A percentile compares a stretch with the other conserved stretches of the same genome.
Evolutionary conservation across 2,888 invertebrate species (phyloP).

Genomic region (Pedicia rivosa): DNA sequence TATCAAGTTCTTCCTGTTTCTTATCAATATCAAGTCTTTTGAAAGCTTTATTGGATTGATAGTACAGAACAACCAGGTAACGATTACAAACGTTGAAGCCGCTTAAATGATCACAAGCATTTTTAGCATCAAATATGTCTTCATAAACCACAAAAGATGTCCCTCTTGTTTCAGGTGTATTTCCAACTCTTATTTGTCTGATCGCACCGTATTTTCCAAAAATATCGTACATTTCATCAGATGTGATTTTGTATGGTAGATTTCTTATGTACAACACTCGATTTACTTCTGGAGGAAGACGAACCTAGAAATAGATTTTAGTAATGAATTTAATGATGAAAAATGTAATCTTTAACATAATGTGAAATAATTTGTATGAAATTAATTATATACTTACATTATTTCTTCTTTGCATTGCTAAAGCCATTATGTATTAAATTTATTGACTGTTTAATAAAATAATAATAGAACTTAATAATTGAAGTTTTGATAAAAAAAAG

Average conservation of each 20-base stretch:
- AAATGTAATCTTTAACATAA: slow-evolving; percentile 3
- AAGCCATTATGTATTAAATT: slow-evolving; percentile 47
- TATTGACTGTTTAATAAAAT: too few relatives aligned
- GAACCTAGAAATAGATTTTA: slow-evolving; percentile 47
- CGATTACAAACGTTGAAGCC: slow-evolving; percentile 99
- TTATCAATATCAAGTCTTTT: slow-evolving; percentile 91
- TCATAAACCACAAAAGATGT: slow-evolving; percentile 99
- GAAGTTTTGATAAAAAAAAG: too few relatives aligned
- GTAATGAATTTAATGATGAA: slow-evolving; percentile 3
- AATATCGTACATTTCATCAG: slow-evolving; percentile 99
- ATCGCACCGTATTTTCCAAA: slow-evolving; percentile 99
- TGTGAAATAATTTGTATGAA: not conserved
- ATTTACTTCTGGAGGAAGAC: slow-evolving; percentile 97
- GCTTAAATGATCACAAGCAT: slow-evolving; percentile 97
- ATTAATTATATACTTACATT: slow-evolving; percentile 39
- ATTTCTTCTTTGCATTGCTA: slow-evolving; percentile 58
- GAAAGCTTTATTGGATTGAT: slow-evolving; percentile 91
- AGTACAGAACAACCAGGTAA: slow-evolving; percentile 96
- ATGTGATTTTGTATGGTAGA: slow-evolving; percentile 97
- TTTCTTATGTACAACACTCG: slow-evolving; percentile 92
- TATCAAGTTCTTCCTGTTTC: slow-evolving; percentile 89
- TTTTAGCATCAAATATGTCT: slow-evolving; percentile 99
- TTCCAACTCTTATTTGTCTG: slow-evolving; percentile 93
- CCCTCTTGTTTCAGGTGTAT: slow-evolving; percentile 93
- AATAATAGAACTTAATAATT: too few relatives aligned